Evolutionary conservation across 2,797 vertebrate species (phyloP).

Genomic region (Gallirallus australis): DNA sequence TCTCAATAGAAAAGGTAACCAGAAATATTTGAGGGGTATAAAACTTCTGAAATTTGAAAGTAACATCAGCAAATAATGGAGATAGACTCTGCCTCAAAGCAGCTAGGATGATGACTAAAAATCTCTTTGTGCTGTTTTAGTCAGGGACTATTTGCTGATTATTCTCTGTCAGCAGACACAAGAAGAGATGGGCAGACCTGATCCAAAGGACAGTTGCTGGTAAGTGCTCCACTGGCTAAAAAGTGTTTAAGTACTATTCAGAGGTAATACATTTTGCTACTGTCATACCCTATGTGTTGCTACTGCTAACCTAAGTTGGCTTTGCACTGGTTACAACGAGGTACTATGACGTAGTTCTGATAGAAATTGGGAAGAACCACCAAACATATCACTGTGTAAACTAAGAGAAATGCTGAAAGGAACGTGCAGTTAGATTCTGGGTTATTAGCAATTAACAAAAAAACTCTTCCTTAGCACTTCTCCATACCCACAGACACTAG

Average conservation of each 20-base stretch:
- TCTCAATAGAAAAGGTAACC: not conserved
- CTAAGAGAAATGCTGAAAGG: not conserved
- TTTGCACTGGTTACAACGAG: not conserved
- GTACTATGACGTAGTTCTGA: not conserved
- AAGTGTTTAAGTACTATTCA: fast-evolving
- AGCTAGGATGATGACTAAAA: not conserved
- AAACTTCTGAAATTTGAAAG: not conserved
- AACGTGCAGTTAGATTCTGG: not conserved
- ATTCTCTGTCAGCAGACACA: not conserved
- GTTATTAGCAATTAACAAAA: not conserved
- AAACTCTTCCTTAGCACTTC: not conserved
- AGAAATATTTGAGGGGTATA: not conserved
- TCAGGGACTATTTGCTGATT: not conserved
- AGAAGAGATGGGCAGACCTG: not conserved
- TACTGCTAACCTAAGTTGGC: not conserved
- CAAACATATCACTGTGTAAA: not conserved
- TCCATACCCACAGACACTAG: not conserved
- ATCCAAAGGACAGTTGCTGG: not conserved
- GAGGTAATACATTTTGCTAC: not conserved
- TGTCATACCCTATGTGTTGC: no score
- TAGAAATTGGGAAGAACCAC: not conserved
- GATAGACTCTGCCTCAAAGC: not conserved
- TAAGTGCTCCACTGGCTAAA: not conserved
- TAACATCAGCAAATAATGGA: not conserved
- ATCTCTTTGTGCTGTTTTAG: not conserved